Evolutionary conservation across 1,140 invertebrate genomes (phyloP).

Genomic region (Melipona quadrifasciata): DNA sequence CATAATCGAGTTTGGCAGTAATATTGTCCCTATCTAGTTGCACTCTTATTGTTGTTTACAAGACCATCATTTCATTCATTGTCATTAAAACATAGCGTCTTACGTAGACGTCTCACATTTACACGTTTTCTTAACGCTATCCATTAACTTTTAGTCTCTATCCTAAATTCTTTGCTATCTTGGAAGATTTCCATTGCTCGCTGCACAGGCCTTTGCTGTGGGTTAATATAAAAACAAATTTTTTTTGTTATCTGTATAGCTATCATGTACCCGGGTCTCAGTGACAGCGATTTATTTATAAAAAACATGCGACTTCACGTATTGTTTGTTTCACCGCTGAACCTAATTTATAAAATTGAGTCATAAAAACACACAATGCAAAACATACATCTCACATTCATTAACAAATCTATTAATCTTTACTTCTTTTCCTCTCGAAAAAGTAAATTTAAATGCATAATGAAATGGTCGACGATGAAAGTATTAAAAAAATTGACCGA

Average conservation of each 20-base stretch:
- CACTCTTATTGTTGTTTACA: slow-evolving; percentile 77
- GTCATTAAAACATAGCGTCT: slow-evolving; percentile 58
- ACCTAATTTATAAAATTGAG: slow-evolving; percentile 43
- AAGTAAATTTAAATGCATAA: slow-evolving; percentile 40
- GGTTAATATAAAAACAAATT: slow-evolving; percentile 55
- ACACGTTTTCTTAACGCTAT: slow-evolving; percentile 37
- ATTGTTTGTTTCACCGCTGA: slow-evolving; percentile 39
- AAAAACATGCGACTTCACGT: slow-evolving; percentile 46
- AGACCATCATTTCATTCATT: slow-evolving; percentile 57
- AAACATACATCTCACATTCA: slow-evolving; percentile 29
- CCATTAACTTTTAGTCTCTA: slow-evolving; percentile 33
- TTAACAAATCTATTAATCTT: slow-evolving; percentile 22
- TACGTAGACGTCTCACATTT: slow-evolving; percentile 55
- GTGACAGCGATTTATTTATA: slow-evolving; percentile 39
- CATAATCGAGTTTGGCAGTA: slow-evolving; percentile 81
- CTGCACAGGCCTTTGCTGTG: slow-evolving; percentile 40
- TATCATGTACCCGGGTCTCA: slow-evolving; percentile 25
- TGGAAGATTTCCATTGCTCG: slow-evolving; percentile 59
- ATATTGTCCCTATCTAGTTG: slow-evolving; percentile 81
- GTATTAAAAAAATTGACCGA: slow-evolving; percentile 8
- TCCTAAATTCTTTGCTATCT: slow-evolving; percentile 58
- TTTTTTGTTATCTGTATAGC: slow-evolving; percentile 42
- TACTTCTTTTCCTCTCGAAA: not conserved
- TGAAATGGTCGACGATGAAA: slow-evolving; percentile 8
- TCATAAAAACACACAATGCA: slow-evolving; percentile 29